Base-by-base conservation (phyloP, 1,140 invertebrate species). In the Nasonia giraulti region DNA sequence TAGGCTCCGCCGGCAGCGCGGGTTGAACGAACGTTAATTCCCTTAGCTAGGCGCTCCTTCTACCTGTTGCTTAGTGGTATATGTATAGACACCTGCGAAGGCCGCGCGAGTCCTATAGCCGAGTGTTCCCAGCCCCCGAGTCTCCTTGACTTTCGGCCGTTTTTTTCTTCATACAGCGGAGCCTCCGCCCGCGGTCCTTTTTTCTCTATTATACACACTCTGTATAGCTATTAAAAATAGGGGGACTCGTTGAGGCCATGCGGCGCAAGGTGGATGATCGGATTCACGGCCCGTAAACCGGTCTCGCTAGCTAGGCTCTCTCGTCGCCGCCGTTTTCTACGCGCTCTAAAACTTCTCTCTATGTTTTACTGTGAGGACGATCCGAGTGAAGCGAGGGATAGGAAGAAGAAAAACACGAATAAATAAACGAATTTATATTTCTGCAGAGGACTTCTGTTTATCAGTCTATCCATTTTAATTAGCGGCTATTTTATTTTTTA, bases 21-120 rank as follows among this genome's bases (percentile, higher is more conserved):
- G 90, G 91, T 91, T 90, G 90, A 91, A 92, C 90, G 91, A 90
- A 91, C 90, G 89, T 89, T 75, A 14, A 80, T 74, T 73, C 80
- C 80, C 66, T 80, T 37, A 12, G 55, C 20, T 71, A 71, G 17
- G 37, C 62, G 12, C 47, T 62, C 40, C 17, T 12, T 40, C 37
- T 83, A 83, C 82, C 82, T 83, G 82, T 83, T 83, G 82, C 82
- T 77, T 10, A 33, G 68, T 71, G 10, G 31, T 50, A 17, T 50
- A 3, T 50, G 4, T 50, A 50, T 50, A 50, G 2, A 62, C 55
- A 62, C 55, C 55, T 62, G 55, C 55, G 6, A 55, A 55, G 50
- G 50, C 50, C 50, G 50, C 27, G 27, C 0, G 50, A n/a, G n/a
- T n/a, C n/a, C n/a, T n/a, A n/a, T n/a, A n/a, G n/a, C n/a, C n/a